Evolutionary conservation across 2,888 invertebrate genomes (phyloP).

Genomic region (Axea sp.): DNA sequence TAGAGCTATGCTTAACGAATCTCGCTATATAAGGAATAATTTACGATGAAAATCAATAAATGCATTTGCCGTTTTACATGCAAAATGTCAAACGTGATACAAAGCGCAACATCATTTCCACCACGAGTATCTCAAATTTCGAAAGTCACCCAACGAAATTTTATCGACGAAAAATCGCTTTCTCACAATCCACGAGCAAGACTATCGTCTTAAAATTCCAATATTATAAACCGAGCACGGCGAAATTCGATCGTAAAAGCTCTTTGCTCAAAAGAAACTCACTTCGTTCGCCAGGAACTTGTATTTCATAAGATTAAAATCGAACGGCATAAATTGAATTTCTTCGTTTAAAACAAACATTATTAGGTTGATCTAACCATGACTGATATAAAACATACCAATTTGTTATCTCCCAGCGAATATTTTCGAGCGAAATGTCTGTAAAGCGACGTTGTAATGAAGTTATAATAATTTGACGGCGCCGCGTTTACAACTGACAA

Average conservation of each 20-base stretch:
- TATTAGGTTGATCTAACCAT: no score
- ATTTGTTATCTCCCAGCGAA: no score
- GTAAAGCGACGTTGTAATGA: no score
- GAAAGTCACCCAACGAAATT: no score
- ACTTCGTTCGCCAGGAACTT: slow-evolving; percentile 24
- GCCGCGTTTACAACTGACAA: no score
- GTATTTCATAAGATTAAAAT: slow-evolving; percentile 22
- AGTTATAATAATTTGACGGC: no score
- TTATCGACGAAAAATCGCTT: neutral
- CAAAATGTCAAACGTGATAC: no score
- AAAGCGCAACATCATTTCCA: no score
- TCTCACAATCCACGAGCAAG: neutral
- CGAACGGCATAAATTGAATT: slow-evolving; percentile 37
- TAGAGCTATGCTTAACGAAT: slow-evolving; percentile 46
- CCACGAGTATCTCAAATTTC: no score
- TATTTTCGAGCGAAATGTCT: no score
- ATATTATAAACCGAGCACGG: slow-evolving; percentile 34
- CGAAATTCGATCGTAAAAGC: slow-evolving; percentile 34
- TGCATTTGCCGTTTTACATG: neutral
- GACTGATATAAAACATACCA: no score
- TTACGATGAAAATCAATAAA: slow-evolving; percentile 14
- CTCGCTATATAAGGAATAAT: slow-evolving; percentile 33
- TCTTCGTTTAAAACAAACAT: slow-evolving; percentile 6
- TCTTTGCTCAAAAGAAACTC: slow-evolving; percentile 21
- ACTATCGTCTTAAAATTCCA: neutral